Base-by-base conservation (phyloP, 2,888 invertebrate genomes). In the Tachina fera region DNA sequence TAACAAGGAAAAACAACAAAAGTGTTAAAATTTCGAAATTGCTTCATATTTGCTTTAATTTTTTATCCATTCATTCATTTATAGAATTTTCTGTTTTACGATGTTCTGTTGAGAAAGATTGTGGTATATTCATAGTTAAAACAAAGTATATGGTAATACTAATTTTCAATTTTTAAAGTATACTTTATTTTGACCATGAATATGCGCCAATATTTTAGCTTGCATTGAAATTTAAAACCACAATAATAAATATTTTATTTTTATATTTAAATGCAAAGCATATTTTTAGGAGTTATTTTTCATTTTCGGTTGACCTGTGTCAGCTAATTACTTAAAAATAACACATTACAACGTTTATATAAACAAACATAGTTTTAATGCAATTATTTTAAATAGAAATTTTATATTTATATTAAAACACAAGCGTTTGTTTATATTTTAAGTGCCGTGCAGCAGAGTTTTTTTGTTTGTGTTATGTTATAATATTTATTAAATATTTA, bases 401-500 rank as follows among this genome's bases (percentile, higher is more conserved):
- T 47, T 14, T 43, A 3, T 60, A 22, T 51, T 53, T 60, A 51
- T 11, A 19, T 67, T 47, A 19, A 76, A 47, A 58, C n/a, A 13
- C 22, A 45, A 63, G 56, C 39, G 43, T 13, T 41, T 9, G 14
- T 13, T 6, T 58, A n/a, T 63, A 43, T 63, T 8, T 14, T 39
- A 39, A 65, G 14, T 47, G 31, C 49, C 5, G 31, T 31, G 39
- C 19, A 22, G 43, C n/a, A n/a, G 49, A 53, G 39, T 39, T 19
- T 45, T 19, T 31, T 13, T 45, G 19, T 63, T 9, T 60, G 16
- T 47, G 19, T 31, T 53, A 41, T 76, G 71, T 16, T 71, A 65
- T 58, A 71, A 74, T 82, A 82, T 82, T 85, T 85, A 85, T 85
- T 82, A 82, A 78, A 79, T 85, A 82, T 85, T 82, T 82, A 85